Evolutionary conservation across 2,888 invertebrate genomes (phyloP).

Genomic region (Papilio gigon): DNA sequence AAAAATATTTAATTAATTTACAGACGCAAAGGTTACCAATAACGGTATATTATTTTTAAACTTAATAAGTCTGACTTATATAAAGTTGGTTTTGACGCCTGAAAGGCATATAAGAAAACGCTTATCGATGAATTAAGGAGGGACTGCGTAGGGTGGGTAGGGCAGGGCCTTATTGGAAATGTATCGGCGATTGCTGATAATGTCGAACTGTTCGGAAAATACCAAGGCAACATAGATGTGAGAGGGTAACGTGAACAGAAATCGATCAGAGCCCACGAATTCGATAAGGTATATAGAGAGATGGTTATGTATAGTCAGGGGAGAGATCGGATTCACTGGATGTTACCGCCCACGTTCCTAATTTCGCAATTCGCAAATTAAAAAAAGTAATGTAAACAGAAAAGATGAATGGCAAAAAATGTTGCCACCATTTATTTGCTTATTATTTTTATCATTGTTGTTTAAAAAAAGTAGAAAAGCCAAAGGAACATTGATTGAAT

Average conservation of each 20-base stretch:
- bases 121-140: slow-evolving; percentile 54
- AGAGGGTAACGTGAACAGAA: slow-evolving; percentile 75
- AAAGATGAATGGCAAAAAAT: not conserved
- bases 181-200: slow-evolving; percentile 82
- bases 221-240: slow-evolving; percentile 73
- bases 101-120: slow-evolving; percentile 2
- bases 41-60: no score
- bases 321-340: not conserved
- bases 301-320: slow-evolving; percentile 1
- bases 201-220: slow-evolving; percentile 82
- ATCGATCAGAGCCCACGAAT: slow-evolving; percentile 49
- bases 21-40: no score
- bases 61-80: not conserved
- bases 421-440: not conserved
- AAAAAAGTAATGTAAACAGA: not conserved
- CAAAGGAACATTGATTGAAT: no score
- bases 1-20: no score
- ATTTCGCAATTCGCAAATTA: not conserved
- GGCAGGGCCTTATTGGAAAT: slow-evolving; percentile 63
- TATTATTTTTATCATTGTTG: not conserved
- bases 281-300: slow-evolving; percentile 1
- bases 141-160: slow-evolving; percentile 40
- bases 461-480: not conserved
- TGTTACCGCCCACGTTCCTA: slow-evolving; percentile 5
- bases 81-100: not conserved